Evolutionary conservation across 2,888 invertebrate species (phyloP), one percentile per base, ranked within the genome.

Genomic region (Cryptops parisi): DNA sequence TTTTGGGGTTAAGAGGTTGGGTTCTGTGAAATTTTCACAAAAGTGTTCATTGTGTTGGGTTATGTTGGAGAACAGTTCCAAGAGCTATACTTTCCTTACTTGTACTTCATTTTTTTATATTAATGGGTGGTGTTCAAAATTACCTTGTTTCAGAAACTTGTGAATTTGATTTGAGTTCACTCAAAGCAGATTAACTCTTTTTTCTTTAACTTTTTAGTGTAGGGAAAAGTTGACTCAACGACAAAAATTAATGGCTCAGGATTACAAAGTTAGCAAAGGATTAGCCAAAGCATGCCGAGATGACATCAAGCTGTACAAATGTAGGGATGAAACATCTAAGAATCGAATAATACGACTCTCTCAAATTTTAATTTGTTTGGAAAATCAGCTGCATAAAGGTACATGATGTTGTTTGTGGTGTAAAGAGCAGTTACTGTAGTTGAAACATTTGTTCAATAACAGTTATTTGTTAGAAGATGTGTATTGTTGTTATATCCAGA

Each of bases 351-450:
- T 89, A 9, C 77, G 85, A 57, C 75, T 94, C 24, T 87, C 93
- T 25, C 86, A 88, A 68, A 87, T 97, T 61, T 74, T 98, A 47
- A 73, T 96, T 2, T 98, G 98, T 67, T 74, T 98, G 58, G 97
- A 98, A 60, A 68, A 67, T 59, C 70, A 65, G 23, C 59, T 69
- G 15, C 68, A 68, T 55, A 62, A 64, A 58, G 69, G 71, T 68
- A 56, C 4, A 12, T 4, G 22, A 9, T 21, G 23, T 5, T 1
- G n/a, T n/a, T n/a, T n/a, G n/a, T 33, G 33, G 33, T 15, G 33
- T 33, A 9, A 33, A 9, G 33, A 9, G 15, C 15, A 33, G 9
- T 33, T 33, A 33, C 6, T 33, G 6, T 33, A 6, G 33, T 9
- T 15, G 15, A 9, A 33, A 33, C 9, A 6, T 6, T 33, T 33